Conservation (phyloP, 2,113 vertebrate genomes). For the Zosterops hypoxanthus region DNA sequence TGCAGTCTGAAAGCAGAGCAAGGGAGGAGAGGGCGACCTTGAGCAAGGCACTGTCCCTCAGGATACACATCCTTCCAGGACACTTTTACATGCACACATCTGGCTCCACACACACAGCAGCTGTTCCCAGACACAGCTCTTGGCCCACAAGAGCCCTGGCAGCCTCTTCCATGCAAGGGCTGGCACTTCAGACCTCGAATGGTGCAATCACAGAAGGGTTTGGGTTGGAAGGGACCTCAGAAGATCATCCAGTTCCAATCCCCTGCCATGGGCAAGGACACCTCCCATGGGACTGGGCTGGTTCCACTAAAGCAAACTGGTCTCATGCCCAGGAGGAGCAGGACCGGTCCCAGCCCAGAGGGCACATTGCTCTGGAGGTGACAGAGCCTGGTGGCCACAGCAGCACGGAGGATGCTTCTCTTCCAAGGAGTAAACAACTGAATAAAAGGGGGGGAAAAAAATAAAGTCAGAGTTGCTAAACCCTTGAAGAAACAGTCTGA, state of each 20-base stretch:
- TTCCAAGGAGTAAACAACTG: neutral
- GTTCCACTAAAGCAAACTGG: neutral
- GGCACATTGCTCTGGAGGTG: fast-evolving
- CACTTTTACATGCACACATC: neutral
- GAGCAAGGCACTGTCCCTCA: neutral
- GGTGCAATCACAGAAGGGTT: too few relatives aligned
- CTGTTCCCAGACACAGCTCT: neutral
- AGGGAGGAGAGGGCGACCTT: neutral
- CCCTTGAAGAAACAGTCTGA: neutral
- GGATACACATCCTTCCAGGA: neutral
- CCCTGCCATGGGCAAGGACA: neutral
- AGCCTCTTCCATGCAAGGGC: neutral
- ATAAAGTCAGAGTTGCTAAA: neutral
- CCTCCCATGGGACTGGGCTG: neutral
- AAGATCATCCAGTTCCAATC: neutral
- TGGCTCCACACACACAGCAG: neutral
- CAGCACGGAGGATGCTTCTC: neutral
- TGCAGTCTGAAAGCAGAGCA: neutral
- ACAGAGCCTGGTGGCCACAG: neutral
- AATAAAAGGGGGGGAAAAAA: neutral
- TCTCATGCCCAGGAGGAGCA: neutral
- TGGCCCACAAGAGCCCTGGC: neutral
- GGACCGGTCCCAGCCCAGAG: neutral
- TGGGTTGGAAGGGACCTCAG: neutral
- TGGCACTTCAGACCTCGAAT: neutral